These are phyloP conservation scores for Baryphthengus martii DNA, from an alignment of 2,113 vertebrate species.

Conservation along the genomic window DNA sequence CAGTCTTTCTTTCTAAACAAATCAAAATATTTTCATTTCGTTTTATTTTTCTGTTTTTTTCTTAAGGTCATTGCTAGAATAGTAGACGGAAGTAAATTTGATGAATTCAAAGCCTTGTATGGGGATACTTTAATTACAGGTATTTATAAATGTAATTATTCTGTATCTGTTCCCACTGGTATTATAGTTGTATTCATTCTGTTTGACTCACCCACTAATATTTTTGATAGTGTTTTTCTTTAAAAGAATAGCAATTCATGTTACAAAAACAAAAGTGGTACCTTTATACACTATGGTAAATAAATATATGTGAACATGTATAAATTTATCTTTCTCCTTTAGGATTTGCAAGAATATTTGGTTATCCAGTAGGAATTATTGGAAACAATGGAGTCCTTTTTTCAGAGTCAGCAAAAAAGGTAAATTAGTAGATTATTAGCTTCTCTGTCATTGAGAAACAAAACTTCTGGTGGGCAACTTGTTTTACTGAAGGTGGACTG, in stretches of 20 bases:
- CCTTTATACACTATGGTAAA: not conserved
- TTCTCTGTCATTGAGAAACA: not conserved
- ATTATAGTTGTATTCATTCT: not conserved
- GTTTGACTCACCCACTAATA: not conserved
- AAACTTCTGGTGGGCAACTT: not conserved
- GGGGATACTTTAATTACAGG: slow-evolving; percentile 97
- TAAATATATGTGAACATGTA: not conserved
- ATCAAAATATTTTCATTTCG: not conserved
- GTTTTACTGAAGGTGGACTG: not conserved
- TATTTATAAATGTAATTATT: slow-evolving; percentile 51
- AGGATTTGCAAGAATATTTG: slow-evolving; percentile 97
- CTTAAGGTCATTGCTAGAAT: slow-evolving; percentile 93
- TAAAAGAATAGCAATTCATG: not conserved
- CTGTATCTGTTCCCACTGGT: not conserved
- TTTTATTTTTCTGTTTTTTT: slow-evolving; percentile 18
- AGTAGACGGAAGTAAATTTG: slow-evolving; percentile 96
- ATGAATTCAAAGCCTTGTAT: slow-evolving; percentile 97
- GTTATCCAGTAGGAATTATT: slow-evolving; percentile 94
- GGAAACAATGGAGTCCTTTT: slow-evolving; percentile 98
- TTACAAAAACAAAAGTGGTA: not conserved
- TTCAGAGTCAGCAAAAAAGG: slow-evolving; percentile 97
- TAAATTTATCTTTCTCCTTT: not conserved
- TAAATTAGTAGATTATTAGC: slow-evolving; percentile 45
- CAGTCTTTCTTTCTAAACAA: not conserved
- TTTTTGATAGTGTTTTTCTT: not conserved